Evolutionary conservation across 1,140 invertebrate species (phyloP), one percentile per base, ranked within the genome.

Genomic region (Choristoneura fumiferana): DNA sequence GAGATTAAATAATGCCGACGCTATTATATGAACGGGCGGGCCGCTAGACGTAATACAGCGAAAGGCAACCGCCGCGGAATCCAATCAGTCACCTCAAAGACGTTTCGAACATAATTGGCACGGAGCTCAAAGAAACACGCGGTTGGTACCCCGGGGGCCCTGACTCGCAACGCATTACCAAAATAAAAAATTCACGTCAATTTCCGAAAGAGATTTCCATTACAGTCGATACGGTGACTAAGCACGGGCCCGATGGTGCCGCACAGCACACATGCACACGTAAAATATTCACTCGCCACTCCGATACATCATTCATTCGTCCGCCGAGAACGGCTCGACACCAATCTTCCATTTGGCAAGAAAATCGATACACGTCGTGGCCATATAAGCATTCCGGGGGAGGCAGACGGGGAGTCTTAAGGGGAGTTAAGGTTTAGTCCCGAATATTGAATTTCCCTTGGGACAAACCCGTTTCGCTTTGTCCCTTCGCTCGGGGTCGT

Each of bases 361-460:
- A 87, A 87, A 87, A 88, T 88, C 85, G 85, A 88, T 88, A 88
- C 85, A 88, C 82, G 76, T 78, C 85, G 76, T 88, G 85, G 85
- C 85, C 85, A 88, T 88, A 88, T 88, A 88, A 88, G 85, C 85
- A 88, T 87, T 86, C 81, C 76, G 76, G 78, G 82, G 85, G 79
- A 64, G 83, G 82, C 71, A 84, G 82, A 82, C 80, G 78, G 85
- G 85, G 83, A 76, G 80, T 78, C 81, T 85, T 84, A 81, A 80
- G 76, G 85, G 86, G 84, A 81, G 86, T 82, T 87, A 87, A 87
- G 86, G 82, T 89, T 89, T 89, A 89, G 86, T 87, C 85, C 85
- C 85, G 85, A 89, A 89, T 89, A 89, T 89, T 89, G 86, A 89
- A 89, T 89, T 89, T 89, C 86, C 86, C 86, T 81, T 84, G 84